These are phyloP conservation scores for Drosophila yakuba DNA, from an alignment of 1,140 invertebrate species.

Conservation along the genomic window DNA sequence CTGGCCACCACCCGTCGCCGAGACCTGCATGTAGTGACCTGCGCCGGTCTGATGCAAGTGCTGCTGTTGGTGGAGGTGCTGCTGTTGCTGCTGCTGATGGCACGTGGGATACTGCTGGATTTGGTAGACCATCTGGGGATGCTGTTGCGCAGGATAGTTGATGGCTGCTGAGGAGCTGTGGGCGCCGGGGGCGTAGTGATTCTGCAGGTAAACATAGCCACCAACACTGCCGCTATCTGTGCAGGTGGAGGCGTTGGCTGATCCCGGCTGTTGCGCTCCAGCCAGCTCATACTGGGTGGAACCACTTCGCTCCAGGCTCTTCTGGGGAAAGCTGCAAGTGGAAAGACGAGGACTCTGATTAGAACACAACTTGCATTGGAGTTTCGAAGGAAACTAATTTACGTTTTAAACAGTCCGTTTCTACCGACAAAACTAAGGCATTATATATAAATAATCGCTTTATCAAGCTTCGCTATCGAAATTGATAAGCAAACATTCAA, in stretches of 20 bases:
- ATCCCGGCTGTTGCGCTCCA: conserved; percentile 55
- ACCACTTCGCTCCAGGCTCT: conserved; percentile 80
- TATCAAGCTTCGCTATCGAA: not conserved
- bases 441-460: no score
- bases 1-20: conserved; percentile 85
- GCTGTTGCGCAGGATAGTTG: conserved; percentile 76
- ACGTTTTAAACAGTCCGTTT: no score
- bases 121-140: conserved; percentile 80
- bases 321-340: conserved; percentile 83
- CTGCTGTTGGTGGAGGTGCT: conserved; percentile 67
- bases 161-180: conserved; percentile 68
- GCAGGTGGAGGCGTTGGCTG: conserved; percentile 44
- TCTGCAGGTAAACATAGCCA: conserved; percentile 84
- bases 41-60: conserved; percentile 43
- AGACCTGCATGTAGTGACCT: conserved; percentile 66
- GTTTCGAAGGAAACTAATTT: no score
- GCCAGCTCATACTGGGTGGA: conserved; percentile 79
- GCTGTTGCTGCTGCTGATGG: conserved; percentile 79
- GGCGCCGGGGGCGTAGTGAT: conserved; percentile 79
- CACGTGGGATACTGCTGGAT: conserved; percentile 81
- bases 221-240: conserved; percentile 65
- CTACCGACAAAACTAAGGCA: no score
- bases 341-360: not conserved
- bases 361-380: not conserved
- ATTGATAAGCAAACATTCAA: not conserved